Percentiles rank a stretch among this genome's conserved stretches.
Evolutionary conservation across 2,888 invertebrate genomes (phyloP).

Genomic region (Syrista parreyssii): DNA sequence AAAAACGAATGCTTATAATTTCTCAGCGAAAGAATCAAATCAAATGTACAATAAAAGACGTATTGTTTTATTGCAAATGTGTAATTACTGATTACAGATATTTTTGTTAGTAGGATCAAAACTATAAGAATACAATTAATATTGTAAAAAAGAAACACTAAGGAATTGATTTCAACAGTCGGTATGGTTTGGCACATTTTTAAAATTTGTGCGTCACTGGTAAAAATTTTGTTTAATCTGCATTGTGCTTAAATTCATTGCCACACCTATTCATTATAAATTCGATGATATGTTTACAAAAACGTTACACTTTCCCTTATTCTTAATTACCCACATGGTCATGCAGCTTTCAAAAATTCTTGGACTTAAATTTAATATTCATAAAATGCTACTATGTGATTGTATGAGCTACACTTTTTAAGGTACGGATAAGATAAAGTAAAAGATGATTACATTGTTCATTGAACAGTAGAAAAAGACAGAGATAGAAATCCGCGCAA

Average conservation of each 20-base stretch:
- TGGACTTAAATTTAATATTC: background rate
- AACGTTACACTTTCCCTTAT: background rate
- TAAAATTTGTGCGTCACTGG: background rate
- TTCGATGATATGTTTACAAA: background rate
- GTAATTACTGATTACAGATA: background rate
- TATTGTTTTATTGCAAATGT: background rate
- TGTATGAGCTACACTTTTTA: background rate
- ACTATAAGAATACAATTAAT: background rate
- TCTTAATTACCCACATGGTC: background rate
- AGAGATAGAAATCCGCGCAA: background rate
- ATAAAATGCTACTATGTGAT: background rate
- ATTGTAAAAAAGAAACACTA: background rate
- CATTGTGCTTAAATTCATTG: background rate
- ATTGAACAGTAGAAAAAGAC: background rate
- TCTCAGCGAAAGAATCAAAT: background rate
- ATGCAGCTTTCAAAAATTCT: background rate
- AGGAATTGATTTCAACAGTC: background rate
- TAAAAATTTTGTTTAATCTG: background rate
- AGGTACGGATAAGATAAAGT: background rate
- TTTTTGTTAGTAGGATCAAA: background rate
- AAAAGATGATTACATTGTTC: background rate
- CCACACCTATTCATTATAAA: background rate
- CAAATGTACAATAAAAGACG: background rate
- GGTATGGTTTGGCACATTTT: background rate
- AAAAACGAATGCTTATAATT: background rate